phyloP scores from a whole-genome alignment of 2,888 invertebrate species.

The Heteromurus nitidus region DNA sequence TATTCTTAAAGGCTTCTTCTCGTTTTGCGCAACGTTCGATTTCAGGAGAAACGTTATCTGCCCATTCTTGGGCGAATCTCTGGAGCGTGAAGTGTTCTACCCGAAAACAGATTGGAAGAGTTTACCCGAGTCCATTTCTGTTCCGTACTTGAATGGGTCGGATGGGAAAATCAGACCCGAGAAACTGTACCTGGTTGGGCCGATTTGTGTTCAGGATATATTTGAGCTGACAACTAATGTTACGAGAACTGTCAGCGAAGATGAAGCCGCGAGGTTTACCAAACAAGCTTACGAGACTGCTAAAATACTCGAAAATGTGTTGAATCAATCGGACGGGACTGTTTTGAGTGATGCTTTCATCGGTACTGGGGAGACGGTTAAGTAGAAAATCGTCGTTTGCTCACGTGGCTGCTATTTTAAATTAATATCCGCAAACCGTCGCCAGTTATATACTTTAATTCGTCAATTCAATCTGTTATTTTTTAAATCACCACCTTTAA shows the following conservation, averaged over 20 bases:
- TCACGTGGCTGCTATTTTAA: too few species aligned
- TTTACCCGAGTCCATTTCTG: constrained; percentile 11
- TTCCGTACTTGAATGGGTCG: constrained; percentile 25
- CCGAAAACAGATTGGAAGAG: constrained; percentile 36
- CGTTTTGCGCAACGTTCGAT: constrained; percentile 49
- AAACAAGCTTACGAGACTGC: constrained; percentile 6
- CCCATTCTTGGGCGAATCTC: constrained; percentile 26
- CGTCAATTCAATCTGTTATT: too few species aligned
- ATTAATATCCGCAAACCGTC: too few species aligned
- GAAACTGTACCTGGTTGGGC: constrained; percentile 33
- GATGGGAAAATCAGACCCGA: constrained; percentile 42
- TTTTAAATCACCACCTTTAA: too few species aligned
- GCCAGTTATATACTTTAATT: too few species aligned
- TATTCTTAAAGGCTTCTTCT: constrained; percentile 46
- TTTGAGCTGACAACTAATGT: constrained; percentile 48
- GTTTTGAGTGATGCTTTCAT: constrained; percentile 39
- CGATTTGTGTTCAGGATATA: constrained; percentile 37
- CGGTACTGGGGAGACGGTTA: too few species aligned
- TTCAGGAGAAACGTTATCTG: constrained; percentile 39
- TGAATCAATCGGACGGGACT: constrained; percentile 34
- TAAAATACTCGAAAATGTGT: constrained; percentile 33
- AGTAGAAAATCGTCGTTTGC: too few species aligned
- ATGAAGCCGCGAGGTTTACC: constrained; percentile 10
- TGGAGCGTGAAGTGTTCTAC: constrained; percentile 37
- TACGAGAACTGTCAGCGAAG: constrained; percentile 28